Evolutionary conservation across 2,888 invertebrate genomes (phyloP).

Genomic region (Metopia argyrocephala): DNA sequence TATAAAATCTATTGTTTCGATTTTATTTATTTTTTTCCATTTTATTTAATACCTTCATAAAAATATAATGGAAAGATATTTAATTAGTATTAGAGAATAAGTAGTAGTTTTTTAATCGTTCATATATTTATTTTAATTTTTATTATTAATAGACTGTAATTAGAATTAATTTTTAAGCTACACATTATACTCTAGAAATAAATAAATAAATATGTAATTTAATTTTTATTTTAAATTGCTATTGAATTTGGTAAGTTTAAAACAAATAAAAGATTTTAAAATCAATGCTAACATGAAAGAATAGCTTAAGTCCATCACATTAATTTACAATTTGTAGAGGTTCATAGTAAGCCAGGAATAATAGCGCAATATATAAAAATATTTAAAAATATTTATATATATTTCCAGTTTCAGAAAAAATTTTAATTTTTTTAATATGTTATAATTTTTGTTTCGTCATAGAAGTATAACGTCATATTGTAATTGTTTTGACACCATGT

Average conservation of each 20-base stretch:
- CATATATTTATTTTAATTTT: constrained; percentile 15
- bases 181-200: constrained; percentile 48
- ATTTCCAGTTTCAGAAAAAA: too few relatives aligned
- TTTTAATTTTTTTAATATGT: too few relatives aligned
- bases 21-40: neutral
- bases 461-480: too few relatives aligned
- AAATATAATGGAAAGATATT: neutral
- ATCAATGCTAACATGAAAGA: too few relatives aligned
- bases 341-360: too few relatives aligned
- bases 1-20: neutral
- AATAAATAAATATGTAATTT: constrained; percentile 44
- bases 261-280: too few relatives aligned
- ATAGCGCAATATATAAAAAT: too few relatives aligned
- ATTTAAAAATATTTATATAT: too few relatives aligned
- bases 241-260: neutral
- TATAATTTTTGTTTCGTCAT: too few relatives aligned
- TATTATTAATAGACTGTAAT: constrained; percentile 59
- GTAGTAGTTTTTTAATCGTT: neutral
- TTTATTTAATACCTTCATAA: neutral
- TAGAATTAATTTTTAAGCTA: constrained; percentile 49
- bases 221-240: neutral
- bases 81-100: constrained; percentile 42
- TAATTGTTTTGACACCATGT: too few relatives aligned
- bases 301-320: too few relatives aligned
- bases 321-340: too few relatives aligned